phyloP scores from a whole-genome alignment of 2,888 invertebrate genomes.

The Pimpla rufipes region DNA sequence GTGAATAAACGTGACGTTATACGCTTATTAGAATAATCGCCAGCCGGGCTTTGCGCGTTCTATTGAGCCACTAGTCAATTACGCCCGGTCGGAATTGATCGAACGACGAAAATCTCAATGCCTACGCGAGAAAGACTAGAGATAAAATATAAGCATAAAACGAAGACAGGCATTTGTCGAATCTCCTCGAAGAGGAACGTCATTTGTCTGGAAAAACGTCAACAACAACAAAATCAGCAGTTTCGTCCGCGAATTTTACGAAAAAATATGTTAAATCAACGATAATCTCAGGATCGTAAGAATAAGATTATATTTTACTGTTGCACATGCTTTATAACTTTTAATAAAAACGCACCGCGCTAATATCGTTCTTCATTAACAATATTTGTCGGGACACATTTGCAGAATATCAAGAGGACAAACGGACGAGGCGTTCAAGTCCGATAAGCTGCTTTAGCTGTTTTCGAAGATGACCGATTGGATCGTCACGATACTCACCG shows the following conservation, averaged over 20 bases:
- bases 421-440: not conserved
- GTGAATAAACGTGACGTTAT: constrained; percentile 64
- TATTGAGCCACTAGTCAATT: constrained; percentile 49
- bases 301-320: constrained; percentile 40
- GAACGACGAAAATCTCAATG: constrained; percentile 22
- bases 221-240: not conserved
- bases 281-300: constrained; percentile 5
- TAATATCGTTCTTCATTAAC: constrained; percentile 3
- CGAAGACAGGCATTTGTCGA: constrained; percentile 40
- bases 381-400: not conserved
- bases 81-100: constrained; percentile 15
- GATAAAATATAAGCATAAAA: constrained; percentile 18
- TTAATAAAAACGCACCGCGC: constrained; percentile 55
- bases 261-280: constrained; percentile 23
- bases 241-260: not conserved
- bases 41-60: constrained; percentile 54
- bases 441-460: not conserved
- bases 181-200: constrained; percentile 22
- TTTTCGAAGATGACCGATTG: constrained; percentile 57
- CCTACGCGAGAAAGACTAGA: constrained; percentile 26
- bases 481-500: constrained; percentile 64
- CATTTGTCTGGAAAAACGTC: constrained; percentile 20
- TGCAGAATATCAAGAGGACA: constrained; percentile 7
- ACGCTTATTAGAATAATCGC: constrained; percentile 73
- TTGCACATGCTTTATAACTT: constrained; percentile 51